Conservation (phyloP, 2,888 invertebrate genomes). For the Trypoxylon attenuatum region DNA sequence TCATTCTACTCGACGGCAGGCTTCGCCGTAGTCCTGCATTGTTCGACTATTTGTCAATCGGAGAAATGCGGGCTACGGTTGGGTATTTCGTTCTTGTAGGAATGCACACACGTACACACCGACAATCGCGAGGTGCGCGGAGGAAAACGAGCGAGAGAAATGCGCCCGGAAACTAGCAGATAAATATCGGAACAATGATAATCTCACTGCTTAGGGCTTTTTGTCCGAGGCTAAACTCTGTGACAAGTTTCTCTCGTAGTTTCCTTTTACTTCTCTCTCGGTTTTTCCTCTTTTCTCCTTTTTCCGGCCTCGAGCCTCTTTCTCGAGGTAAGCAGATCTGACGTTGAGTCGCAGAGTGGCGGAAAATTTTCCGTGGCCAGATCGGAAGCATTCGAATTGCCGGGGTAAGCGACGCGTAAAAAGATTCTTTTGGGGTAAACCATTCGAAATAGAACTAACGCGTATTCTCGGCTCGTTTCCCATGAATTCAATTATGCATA, state of each 20-base stretch:
- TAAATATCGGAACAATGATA: conserved; percentile 68
- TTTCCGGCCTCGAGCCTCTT: conserved; percentile 24
- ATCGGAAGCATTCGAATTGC: conserved; percentile 36
- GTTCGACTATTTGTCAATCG: conserved; percentile 55
- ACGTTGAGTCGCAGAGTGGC: conserved; percentile 65
- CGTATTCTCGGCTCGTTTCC: too few relatives aligned
- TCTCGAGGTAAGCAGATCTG: conserved; percentile 44
- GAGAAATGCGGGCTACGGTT: conserved; percentile 36
- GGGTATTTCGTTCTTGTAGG: conserved; percentile 42
- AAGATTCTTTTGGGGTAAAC: too few relatives aligned
- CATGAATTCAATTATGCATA: too few relatives aligned
- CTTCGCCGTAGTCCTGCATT: conserved; percentile 42
- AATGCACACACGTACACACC: conserved; percentile 22
- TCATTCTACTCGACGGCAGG: conserved; percentile 47
- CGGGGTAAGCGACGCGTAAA: conserved; percentile 45
- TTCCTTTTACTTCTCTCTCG: too few relatives aligned
- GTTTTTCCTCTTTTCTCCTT: conserved; percentile 34
- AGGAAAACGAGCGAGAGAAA: conserved; percentile 5
- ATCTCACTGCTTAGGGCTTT: conserved; percentile 57
- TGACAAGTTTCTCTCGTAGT: conserved; percentile 61
- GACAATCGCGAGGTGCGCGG: conserved; percentile 27
- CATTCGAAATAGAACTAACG: too few relatives aligned
- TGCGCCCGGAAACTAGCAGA: conserved; percentile 57
- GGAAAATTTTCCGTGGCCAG: conserved; percentile 60
- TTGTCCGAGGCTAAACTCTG: conserved; percentile 51